Base-by-base conservation (phyloP, 1,140 invertebrate species). In the Hylaeus anthracinus region DNA sequence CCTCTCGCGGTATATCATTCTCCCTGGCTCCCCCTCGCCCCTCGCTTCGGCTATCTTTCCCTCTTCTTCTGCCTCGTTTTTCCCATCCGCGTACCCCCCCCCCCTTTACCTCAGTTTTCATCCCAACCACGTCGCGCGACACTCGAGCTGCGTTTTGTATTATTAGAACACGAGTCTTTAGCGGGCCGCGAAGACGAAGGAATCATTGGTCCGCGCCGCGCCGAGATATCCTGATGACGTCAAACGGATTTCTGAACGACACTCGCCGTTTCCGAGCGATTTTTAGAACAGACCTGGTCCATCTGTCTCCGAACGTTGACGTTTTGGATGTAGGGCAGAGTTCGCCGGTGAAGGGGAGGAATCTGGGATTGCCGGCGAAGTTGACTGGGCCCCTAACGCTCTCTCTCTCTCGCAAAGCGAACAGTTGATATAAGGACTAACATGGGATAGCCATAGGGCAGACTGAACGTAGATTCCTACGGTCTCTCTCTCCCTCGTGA, bases 1-100 rank as follows among this genome's bases (percentile, higher is more conserved):
- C 87, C 88, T 85, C 86, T 72, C 81, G 83, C 90, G 87, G 89
- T 92, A 91, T 89, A 92, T 92, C 92, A 92, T 73, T 72, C 80
- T 53, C 71, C 64, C 26, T 26, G 26, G 72, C 26, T 60, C 63
- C 56, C 61, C 81, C 83, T 85, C 74, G 1, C 6, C 51, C 51
- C 6, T 10, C 8, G 51, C 8, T 8, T 1, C 82, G 82, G 83
- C 67, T 81, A 72, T 82, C 83, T 72, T 74, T 53, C 72, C 15
- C 61, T n/a, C 53, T 72, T 80, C 51, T 39, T 8, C 48, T 39
- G 26, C 45, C 26, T 71, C 79, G 64, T 79, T 82, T 53, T 82
- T 63, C 56, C 65, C 58, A 14, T 63, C 43, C n/a, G 43, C 41
- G 12, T 12, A 4, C 9, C 3, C 26, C 45, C 39, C 48, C 10